A percentile compares a stretch with the other conserved stretches of the same genome.
phyloP scores from a whole-genome alignment of 23 tunicate genomes.

The Ciona savignyi region DNA sequence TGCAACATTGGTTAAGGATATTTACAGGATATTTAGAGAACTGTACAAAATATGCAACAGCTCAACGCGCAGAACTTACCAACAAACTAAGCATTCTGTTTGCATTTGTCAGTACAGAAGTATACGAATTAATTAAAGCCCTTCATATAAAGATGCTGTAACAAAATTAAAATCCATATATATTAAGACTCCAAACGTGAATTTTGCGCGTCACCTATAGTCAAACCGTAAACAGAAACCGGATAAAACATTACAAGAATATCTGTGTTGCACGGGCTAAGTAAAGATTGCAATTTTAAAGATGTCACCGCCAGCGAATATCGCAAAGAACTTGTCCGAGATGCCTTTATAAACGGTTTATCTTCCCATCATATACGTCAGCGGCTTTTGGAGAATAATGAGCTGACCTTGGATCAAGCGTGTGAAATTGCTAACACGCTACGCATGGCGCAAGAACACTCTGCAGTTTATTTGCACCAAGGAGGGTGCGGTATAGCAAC shows the following conservation, averaged over 20 bases:
- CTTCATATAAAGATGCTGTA: neutral
- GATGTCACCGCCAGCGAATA: conserved; percentile 7
- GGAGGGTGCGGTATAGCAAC: too few species aligned
- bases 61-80: too few species aligned
- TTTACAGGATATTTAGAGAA: too few species aligned
- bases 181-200: conserved; percentile 6
- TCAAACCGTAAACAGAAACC: conserved; percentile 1
- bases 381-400: conserved; percentile 9
- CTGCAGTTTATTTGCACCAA: too few species aligned
- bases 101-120: too few species aligned
- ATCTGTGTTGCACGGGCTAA: neutral
- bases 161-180: neutral
- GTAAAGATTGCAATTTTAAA: conserved; percentile 4
- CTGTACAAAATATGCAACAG: too few species aligned
- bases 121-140: conserved; percentile 1
- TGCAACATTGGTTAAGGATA: too few species aligned
- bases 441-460: too few species aligned
- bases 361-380: neutral
- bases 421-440: too few species aligned
- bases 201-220: conserved; percentile 6
- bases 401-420: too few species aligned
- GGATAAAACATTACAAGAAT: neutral
- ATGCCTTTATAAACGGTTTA: conserved; percentile 7
- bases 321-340: conserved; percentile 3
- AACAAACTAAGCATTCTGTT: too few species aligned